Conservation (phyloP, 2,888 invertebrate genomes). For the Harpalus rubripes region DNA sequence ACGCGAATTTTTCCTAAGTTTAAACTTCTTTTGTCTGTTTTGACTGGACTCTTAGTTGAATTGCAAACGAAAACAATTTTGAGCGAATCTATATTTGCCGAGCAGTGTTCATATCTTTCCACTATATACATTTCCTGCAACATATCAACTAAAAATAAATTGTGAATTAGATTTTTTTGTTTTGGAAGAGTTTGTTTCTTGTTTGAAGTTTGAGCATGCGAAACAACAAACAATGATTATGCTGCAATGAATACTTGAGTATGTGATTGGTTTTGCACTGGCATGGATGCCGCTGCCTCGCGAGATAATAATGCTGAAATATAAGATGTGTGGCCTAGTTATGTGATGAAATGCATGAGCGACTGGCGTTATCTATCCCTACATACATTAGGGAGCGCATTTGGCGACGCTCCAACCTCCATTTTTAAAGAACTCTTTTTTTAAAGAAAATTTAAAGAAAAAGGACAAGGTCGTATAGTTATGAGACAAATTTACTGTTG, state of each 20-base stretch:
- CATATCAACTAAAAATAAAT: too few species aligned
- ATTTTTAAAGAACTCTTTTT: slow-evolving; percentile 56
- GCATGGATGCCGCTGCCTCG: slow-evolving; percentile 17
- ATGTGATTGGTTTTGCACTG: slow-evolving; percentile 27
- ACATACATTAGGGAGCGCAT: slow-evolving; percentile 61
- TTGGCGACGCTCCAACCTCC: slow-evolving; percentile 41
- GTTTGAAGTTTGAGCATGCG: neutral
- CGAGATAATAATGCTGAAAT: slow-evolving; percentile 56
- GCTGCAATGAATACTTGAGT: neutral
- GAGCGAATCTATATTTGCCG: too few species aligned
- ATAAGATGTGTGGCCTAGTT: slow-evolving; percentile 56
- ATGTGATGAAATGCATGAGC: slow-evolving; percentile 54
- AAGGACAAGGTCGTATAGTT: slow-evolving; percentile 46
- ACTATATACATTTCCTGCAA: too few species aligned
- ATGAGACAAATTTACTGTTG: slow-evolving; percentile 51
- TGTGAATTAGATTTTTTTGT: too few species aligned
- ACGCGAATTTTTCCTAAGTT: too few species aligned
- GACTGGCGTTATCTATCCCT: slow-evolving; percentile 53
- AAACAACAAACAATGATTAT: neutral
- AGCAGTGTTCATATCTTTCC: too few species aligned
- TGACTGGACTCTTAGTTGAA: too few species aligned
- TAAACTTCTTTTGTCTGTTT: too few species aligned
- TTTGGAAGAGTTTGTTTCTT: neutral
- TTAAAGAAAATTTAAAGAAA: slow-evolving; percentile 53
- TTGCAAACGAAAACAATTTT: too few species aligned